phyloP scores from a whole-genome alignment of 2,113 vertebrate genomes.

The Notarius lentiginosus region DNA sequence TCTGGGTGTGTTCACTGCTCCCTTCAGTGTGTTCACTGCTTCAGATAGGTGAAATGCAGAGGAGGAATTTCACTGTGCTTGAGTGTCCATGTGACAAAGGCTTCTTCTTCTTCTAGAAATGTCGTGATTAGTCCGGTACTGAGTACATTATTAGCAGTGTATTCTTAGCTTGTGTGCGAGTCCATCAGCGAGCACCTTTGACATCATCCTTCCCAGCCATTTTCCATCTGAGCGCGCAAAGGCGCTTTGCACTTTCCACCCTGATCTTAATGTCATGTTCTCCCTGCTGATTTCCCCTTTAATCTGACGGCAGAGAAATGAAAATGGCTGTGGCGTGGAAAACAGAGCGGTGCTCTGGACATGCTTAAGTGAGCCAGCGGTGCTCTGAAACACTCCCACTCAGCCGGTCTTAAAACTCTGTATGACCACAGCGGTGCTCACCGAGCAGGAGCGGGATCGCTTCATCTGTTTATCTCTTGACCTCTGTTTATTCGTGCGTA shows the following conservation, averaged over 20 bases:
- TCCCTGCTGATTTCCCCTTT: conserved; percentile 32
- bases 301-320: conserved; percentile 39
- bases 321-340: conserved; percentile 26
- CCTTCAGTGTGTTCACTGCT: too few relatives aligned
- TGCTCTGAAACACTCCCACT: conserved; percentile 54
- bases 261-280: conserved; percentile 24
- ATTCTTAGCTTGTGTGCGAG: neutral
- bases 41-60: too few relatives aligned
- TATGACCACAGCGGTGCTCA: conserved; percentile 68
- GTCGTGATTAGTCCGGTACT: neutral
- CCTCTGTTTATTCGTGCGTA: neutral
- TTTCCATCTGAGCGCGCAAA: conserved; percentile 27
- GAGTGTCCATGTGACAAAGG: too few relatives aligned
- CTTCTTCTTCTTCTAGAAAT: too few relatives aligned
- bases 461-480: conserved; percentile 50
- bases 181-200: conserved; percentile 18
- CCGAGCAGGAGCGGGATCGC: conserved; percentile 64
- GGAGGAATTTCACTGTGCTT: too few relatives aligned
- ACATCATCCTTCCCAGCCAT: conserved; percentile 4
- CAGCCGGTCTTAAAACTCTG: conserved; percentile 65
- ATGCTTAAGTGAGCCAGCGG: conserved; percentile 44
- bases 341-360: conserved; percentile 17
- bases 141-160: neutral
- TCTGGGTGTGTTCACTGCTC: too few relatives aligned
- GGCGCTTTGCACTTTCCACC: conserved; percentile 16